Percentiles rank a stretch among this genome's conserved stretches.
Evolutionary conservation across 2,888 invertebrate species (phyloP).

Genomic region (Carcina quercana): DNA sequence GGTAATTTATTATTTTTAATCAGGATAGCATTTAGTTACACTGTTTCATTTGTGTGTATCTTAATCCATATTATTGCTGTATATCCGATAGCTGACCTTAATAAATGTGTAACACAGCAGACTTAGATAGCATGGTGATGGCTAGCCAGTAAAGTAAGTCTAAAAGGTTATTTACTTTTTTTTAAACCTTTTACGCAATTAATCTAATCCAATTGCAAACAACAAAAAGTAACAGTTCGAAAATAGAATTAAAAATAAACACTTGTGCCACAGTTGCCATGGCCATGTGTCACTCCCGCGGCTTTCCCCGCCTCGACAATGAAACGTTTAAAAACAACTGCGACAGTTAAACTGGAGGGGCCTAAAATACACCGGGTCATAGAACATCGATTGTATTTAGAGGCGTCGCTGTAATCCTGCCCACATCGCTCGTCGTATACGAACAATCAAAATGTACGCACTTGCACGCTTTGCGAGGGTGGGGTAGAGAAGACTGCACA

Average conservation of each 20-base stretch:
- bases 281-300: conserved; percentile 11
- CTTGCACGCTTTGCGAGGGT: conserved; percentile 22
- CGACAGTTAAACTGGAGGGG: conserved; percentile 16
- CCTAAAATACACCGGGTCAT: no score
- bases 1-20: no score
- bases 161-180: no score
- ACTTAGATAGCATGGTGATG: no score
- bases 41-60: no score
- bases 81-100: no score
- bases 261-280: conserved; percentile 17
- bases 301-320: conserved; percentile 3
- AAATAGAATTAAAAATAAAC: conserved; percentile 25
- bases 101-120: no score
- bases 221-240: conserved; percentile 1
- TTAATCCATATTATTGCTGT: no score
- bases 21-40: no score
- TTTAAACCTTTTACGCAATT: no score
- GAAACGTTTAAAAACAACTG: conserved; percentile 10
- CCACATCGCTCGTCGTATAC: conserved; percentile 34
- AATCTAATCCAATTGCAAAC: not conserved
- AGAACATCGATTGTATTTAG: conserved; percentile 52
- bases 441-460: conserved; percentile 57
- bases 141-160: no score
- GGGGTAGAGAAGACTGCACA: conserved; percentile 5
- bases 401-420: conserved; percentile 40